Evolutionary conservation across 2,888 invertebrate genomes (phyloP).

Genomic region (Dasypolia templi): DNA sequence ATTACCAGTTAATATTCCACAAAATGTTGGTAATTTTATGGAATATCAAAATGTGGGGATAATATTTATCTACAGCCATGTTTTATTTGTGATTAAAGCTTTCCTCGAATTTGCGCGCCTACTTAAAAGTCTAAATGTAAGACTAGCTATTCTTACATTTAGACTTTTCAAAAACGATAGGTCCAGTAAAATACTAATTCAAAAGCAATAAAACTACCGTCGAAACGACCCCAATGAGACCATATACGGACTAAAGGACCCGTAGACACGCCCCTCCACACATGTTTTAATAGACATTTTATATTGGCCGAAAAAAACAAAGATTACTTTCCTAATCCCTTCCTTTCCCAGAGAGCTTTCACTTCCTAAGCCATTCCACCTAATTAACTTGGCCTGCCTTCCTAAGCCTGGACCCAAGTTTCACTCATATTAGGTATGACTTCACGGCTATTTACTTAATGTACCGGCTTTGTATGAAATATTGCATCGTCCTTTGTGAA

Average conservation of each 20-base stretch:
- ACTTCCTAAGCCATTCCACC: constrained; percentile 44
- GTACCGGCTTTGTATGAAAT: constrained; percentile 35
- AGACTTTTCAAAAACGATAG: neutral
- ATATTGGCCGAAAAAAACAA: constrained; percentile 48
- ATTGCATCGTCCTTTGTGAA: constrained; percentile 41
- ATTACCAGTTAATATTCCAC: constrained; percentile 49
- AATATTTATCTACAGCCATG: constrained; percentile 13
- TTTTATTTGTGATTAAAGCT: constrained; percentile 21
- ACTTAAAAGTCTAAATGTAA: no score
- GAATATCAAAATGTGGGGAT: constrained; percentile 26
- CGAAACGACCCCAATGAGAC: constrained; percentile 25
- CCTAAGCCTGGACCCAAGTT: constrained; percentile 39
- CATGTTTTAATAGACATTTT: constrained; percentile 50
- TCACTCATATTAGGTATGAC: constrained; percentile 39
- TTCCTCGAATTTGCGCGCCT: neutral
- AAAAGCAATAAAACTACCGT: constrained; percentile 33
- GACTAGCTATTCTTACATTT: neutral
- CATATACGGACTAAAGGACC: constrained; percentile 11
- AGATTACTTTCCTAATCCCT: constrained; percentile 50
- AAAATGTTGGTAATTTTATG: no score
- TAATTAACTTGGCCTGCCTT: constrained; percentile 59
- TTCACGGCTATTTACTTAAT: constrained; percentile 31
- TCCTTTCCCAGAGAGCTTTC: constrained; percentile 52
- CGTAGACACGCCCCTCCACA: constrained; percentile 15
- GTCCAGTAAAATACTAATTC: neutral